phyloP scores from a whole-genome alignment of 2,797 vertebrate species.

The Sebastes iracundus region DNA sequence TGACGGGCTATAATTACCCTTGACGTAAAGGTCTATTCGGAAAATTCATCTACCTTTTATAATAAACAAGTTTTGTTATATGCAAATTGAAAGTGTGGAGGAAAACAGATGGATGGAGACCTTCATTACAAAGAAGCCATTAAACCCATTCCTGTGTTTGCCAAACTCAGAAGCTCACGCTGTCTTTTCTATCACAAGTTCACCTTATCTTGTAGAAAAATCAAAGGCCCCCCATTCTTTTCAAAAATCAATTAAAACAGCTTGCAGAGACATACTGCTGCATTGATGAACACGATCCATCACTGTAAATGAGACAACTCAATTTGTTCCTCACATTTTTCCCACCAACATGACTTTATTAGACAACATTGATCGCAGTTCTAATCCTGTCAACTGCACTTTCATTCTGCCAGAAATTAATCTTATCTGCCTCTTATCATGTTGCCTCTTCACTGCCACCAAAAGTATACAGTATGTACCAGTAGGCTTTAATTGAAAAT shows the following conservation, averaged over 20 bases:
- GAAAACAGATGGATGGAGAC: neutral
- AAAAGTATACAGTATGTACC: conserved; percentile 3
- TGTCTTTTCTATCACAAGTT: neutral
- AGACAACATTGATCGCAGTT: conserved; percentile 33
- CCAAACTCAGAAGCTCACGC: neutral
- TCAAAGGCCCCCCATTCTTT: neutral
- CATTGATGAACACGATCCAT: conserved; percentile 43
- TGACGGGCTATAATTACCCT: neutral
- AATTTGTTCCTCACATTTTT: conserved; percentile 17
- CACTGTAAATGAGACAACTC: conserved; percentile 41
- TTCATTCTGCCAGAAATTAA: conserved; percentile 19
- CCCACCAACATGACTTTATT: conserved; percentile 10
- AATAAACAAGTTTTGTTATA: neutral
- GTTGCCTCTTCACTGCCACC: neutral
- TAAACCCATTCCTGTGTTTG: neutral
- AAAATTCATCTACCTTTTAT: neutral
- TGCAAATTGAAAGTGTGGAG: neutral
- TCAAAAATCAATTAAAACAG: conserved; percentile 18
- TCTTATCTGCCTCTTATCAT: conserved; percentile 5
- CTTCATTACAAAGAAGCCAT: neutral
- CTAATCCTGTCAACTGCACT: conserved; percentile 34
- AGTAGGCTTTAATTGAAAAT: neutral
- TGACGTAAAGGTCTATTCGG: neutral
- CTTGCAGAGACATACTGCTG: conserved; percentile 17
- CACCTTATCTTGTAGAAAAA: neutral